Base-by-base conservation (phyloP, 2,888 invertebrate species). In the Trisateles emortualis region DNA sequence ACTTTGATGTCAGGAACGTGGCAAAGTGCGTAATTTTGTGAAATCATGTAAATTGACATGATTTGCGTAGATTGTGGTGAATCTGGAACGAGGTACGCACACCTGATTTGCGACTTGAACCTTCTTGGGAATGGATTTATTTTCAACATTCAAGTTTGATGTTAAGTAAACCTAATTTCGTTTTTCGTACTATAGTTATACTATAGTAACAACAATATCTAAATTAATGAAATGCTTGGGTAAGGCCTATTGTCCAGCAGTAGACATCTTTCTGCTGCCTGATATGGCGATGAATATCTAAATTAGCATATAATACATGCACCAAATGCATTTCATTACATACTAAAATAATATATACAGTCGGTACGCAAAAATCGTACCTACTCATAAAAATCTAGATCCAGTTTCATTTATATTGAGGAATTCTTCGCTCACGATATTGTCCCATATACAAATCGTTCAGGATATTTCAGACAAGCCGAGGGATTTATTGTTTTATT, bases 401-500 rank as follows among this genome's bases (percentile, higher is more conserved):
- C 63, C 55, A 50, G 57, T 62, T 70, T 72, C 67, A 68, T 74
- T 75, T 75, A 71, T 73, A 72, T 72, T 58, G 52, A 58, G 57
- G 64, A 68, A 70, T 78, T 72, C 68, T 59, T 75, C 67, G 65
- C 68, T 64, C 56, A 59, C 70, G 63, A 65, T 72, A 74, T 74
- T 72, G 71, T 72, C 62, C 63, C 66, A 62, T 67, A 71, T 61
- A 61, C 56, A 66, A 72, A 72, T 71, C 70, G 68, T 65, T 76
- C 57, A 64, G 56, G 52, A 65, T 72, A 76, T 77, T 69, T 64
- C 61, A 59, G 59, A 50, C 61, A 63, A 56, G 59, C 57, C 48
- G 42, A 59, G 58, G 69, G 74, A 76, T 78, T 74, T 78, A 76
- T 79, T 66, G 65, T 70, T 73, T 74, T 74, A 76, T 80, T 78